Conservation (phyloP, 2,888 invertebrate species). For the Caradrina kadenii region DNA sequence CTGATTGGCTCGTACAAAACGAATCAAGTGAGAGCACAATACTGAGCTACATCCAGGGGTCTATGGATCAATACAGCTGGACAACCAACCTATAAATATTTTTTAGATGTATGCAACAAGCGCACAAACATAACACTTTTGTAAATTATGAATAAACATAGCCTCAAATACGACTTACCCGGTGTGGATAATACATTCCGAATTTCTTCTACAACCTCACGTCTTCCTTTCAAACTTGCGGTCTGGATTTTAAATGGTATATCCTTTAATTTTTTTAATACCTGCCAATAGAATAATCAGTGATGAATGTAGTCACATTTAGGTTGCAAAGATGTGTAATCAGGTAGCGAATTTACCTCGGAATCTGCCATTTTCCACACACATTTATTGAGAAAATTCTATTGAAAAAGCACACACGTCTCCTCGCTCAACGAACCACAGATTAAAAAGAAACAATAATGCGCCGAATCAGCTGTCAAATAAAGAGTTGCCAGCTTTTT, state of each 20-base stretch:
- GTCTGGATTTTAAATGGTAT: slow-evolving; percentile 93
- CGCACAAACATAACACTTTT: slow-evolving; percentile 11
- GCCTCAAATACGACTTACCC: slow-evolving; percentile 86
- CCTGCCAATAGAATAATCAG: slow-evolving; percentile 81
- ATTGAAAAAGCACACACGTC: slow-evolving; percentile 77
- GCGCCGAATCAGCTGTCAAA: slow-evolving; percentile 58
- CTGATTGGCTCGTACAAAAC: slow-evolving; percentile 43
- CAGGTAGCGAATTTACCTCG: slow-evolving; percentile 87
- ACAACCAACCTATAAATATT: slow-evolving; percentile 61
- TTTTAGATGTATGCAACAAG: slow-evolving; percentile 14
- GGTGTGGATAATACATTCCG: slow-evolving; percentile 93
- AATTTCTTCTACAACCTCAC: slow-evolving; percentile 92
- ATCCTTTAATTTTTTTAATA: slow-evolving; percentile 93
- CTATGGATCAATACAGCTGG: slow-evolving; percentile 68
- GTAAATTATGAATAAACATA: slow-evolving; percentile 26
- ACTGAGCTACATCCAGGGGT: slow-evolving; percentile 56
- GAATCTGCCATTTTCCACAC: slow-evolving; percentile 92
- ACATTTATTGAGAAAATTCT: slow-evolving; percentile 76
- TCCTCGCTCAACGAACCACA: slow-evolving; percentile 68
- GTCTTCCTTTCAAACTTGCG: slow-evolving; percentile 93
- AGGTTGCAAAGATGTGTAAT: slow-evolving; percentile 17
- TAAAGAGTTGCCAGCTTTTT: slow-evolving; percentile 25
- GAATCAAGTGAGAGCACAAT: slow-evolving; percentile 45
- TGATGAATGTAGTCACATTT: slow-evolving; percentile 47
- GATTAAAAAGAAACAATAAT: slow-evolving; percentile 66